phyloP scores from a whole-genome alignment of 2,113 vertebrate genomes.

The Diadophis punctatus region DNA sequence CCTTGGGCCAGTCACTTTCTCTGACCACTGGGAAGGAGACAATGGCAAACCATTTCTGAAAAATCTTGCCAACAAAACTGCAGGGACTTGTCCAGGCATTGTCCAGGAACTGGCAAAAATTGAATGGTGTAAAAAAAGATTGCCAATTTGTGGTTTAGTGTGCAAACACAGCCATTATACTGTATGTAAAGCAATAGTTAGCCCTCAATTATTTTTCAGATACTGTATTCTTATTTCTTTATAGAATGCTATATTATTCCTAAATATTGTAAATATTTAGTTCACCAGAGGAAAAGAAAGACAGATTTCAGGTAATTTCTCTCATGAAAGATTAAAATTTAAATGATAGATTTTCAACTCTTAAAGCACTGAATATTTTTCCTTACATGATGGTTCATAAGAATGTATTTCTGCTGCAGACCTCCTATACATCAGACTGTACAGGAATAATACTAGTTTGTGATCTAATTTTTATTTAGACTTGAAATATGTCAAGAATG shows the following conservation, averaged over 20 bases:
- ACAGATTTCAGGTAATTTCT: background rate
- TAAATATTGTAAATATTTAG: background rate
- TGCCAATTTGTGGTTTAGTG: background rate
- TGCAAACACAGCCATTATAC: background rate
- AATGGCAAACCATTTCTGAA: background rate
- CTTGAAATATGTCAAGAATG: background rate
- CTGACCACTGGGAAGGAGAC: background rate
- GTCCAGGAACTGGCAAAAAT: background rate
- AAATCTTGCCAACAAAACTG: background rate
- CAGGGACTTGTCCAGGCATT: background rate
- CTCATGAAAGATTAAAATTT: background rate
- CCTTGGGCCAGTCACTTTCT: background rate
- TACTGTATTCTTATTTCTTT: background rate
- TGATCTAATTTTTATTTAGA: slow-evolving; percentile 22
- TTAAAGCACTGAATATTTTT: background rate
- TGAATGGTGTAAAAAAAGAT: background rate
- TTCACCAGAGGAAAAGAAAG: background rate
- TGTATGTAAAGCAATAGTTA: background rate
- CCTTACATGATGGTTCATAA: background rate
- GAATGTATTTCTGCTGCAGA: background rate
- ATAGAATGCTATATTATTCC: background rate
- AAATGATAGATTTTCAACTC: background rate
- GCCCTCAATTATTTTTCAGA: background rate
- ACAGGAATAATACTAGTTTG: background rate
- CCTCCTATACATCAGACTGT: background rate